Evolutionary conservation across 2,888 invertebrate genomes (phyloP).

Genomic region (Dynastes tityus): DNA sequence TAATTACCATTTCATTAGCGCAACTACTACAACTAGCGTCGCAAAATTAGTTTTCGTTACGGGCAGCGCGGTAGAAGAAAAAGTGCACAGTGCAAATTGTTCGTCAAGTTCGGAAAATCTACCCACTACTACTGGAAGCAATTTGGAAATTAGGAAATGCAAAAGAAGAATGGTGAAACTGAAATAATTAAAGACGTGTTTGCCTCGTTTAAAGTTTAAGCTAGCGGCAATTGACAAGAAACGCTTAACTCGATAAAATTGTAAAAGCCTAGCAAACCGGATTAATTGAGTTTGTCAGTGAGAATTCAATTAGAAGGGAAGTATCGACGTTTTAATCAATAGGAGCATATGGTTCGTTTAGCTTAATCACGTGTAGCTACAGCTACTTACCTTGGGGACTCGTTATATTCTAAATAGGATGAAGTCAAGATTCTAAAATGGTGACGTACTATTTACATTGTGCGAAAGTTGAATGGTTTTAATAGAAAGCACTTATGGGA

Average conservation of each 20-base stretch:
- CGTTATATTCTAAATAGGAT: not conserved
- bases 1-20: conserved; percentile 29
- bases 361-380: not conserved
- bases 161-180: not conserved
- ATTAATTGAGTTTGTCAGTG: conserved; percentile 32
- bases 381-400: not conserved
- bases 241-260: conserved; percentile 20
- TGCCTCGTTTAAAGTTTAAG: not conserved
- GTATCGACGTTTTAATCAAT: conserved; percentile 33
- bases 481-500: too few relatives aligned
- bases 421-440: too few relatives aligned
- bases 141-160: not conserved
- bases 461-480: too few relatives aligned
- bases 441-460: too few relatives aligned
- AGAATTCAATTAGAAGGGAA: conserved; percentile 21
- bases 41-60: conserved; percentile 16
- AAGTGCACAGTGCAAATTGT: not conserved
- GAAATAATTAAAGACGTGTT: conserved; percentile 18
- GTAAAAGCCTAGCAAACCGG: conserved; percentile 28
- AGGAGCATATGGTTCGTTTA: conserved; percentile 3
- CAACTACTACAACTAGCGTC: not conserved
- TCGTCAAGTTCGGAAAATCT: not conserved
- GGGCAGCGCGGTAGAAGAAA: not conserved
- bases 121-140: not conserved
- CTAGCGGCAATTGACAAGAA: not conserved